These are phyloP conservation scores for Macrosteles quadrilineatus DNA, from an alignment of 1,140 invertebrate species.

Conservation along the genomic window DNA sequence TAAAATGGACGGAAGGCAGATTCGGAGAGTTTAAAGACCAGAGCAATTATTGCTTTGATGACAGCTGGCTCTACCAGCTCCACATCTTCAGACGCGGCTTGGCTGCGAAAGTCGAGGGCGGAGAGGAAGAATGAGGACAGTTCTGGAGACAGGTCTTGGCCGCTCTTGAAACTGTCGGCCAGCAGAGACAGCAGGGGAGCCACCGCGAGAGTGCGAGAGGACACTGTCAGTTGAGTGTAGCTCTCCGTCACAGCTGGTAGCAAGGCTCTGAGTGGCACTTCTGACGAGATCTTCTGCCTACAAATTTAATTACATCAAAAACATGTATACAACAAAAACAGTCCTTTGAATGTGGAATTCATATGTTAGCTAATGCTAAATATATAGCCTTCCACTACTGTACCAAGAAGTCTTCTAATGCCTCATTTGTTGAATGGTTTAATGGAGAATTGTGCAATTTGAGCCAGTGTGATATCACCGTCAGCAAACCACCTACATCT, in stretches of 20 bases:
- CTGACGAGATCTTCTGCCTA: conserved; percentile 65
- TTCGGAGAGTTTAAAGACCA: conserved; percentile 88
- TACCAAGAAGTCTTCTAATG: no score
- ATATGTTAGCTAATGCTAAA: no score
- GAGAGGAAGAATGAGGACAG: conserved; percentile 74
- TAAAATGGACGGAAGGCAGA: conserved; percentile 84
- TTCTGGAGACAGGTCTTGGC: conserved; percentile 65
- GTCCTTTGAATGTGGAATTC: no score
- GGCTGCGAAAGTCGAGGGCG: conserved; percentile 69
- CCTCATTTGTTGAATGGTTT: no score
- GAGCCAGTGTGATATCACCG: no score
- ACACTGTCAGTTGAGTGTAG: conserved; percentile 62
- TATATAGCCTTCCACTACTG: no score
- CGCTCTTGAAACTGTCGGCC: conserved; percentile 64
- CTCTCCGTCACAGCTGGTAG: conserved; percentile 70
- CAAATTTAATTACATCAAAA: conserved; percentile 6
- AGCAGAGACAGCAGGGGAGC: conserved; percentile 72
- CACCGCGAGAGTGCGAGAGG: conserved; percentile 62
- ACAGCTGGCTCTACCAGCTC: conserved; percentile 67
- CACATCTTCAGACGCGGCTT: conserved; percentile 45
- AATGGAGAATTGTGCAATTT: no score
- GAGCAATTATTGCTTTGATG: conserved; percentile 69
- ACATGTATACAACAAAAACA: no score
- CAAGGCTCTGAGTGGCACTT: conserved; percentile 73
- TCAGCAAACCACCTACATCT: no score